Base-by-base conservation (phyloP, 2,113 vertebrate genomes). In the Bubo bubo region DNA sequence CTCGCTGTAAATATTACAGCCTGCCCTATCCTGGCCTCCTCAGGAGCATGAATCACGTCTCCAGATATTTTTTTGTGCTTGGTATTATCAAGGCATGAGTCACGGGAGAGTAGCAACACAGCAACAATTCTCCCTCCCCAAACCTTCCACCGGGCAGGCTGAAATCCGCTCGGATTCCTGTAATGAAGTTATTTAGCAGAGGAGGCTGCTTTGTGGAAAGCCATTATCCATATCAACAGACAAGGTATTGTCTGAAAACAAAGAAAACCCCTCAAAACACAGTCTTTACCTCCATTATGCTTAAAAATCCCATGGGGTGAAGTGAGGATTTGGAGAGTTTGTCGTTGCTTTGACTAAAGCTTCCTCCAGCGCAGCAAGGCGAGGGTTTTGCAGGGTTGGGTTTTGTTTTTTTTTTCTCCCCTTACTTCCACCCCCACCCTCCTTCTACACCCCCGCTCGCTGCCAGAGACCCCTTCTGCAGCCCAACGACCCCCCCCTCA, bases 341-440 rank as follows among this genome's bases (percentile, higher is more conserved):
- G 28, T 14, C 2, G 1, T 58, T 20, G 49, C 41, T 84, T 56
- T 60, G 60, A 21, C 34, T 41, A 14, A 53, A 32, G 17, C 32
- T 67, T 47, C 53, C 45, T 60, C 52, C 62, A 7, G 34, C 14
- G 14, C 52, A 24, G 26, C 4, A 1, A 49, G 18, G 26, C 22
- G 30, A 34, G 41, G 39, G 19, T 12, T 56, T 56, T 24, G 21
- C 6, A 20, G 34, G 37, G 20, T 49, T 49, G 19, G 19, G 6
- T 11, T 16, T 1, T 17, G 10, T 37, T 28, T 35, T 20, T 14
- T 7, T 59, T 53, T 19, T 6, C 9, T 2, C 2, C 3, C 35
- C 12, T 52, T 24, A 8, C 28, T 50, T 43, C 60, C 45, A 10
- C 30, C 41, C 28, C 5, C 5, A 4, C 34, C 28, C 26, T 9